Evolutionary conservation across 2,797 vertebrate genomes (phyloP).

Genomic region (Lepus oiostolus): DNA sequence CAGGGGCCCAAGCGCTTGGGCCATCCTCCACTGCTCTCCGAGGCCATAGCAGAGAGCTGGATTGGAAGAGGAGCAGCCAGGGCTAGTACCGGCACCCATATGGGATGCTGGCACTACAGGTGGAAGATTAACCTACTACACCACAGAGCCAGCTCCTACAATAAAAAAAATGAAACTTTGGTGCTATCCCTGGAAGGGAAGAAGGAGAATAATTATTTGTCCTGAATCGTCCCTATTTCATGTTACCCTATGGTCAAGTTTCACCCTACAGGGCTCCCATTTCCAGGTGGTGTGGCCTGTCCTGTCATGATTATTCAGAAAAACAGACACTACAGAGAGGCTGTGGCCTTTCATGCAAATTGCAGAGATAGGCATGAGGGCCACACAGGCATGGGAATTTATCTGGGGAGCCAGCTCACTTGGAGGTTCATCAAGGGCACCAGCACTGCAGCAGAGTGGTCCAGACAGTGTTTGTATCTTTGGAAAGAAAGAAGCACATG

Average conservation of each 20-base stretch:
- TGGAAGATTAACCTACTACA: too few relatives aligned
- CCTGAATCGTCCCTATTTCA: neutral
- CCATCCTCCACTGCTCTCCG: too few relatives aligned
- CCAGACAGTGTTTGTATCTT: neutral
- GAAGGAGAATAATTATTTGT: neutral
- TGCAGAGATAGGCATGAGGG: neutral
- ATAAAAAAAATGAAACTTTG: neutral
- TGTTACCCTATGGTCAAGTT: neutral
- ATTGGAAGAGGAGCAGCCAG: too few relatives aligned
- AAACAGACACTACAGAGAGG: neutral
- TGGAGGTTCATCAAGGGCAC: neutral
- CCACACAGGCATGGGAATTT: neutral
- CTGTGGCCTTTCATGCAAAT: neutral
- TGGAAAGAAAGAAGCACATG: neutral
- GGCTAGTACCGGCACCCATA: too few relatives aligned
- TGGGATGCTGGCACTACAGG: too few relatives aligned
- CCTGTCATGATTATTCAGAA: neutral
- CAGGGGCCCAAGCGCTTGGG: too few relatives aligned
- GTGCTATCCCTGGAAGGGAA: neutral
- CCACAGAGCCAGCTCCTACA: too few relatives aligned
- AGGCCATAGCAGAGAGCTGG: too few relatives aligned
- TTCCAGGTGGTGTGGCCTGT: neutral
- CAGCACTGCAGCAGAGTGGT: neutral
- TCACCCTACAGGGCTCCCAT: neutral
- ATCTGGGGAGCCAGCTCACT: neutral